Conservation (phyloP, 2,797 vertebrate species). For the Salmo trutta region DNA sequence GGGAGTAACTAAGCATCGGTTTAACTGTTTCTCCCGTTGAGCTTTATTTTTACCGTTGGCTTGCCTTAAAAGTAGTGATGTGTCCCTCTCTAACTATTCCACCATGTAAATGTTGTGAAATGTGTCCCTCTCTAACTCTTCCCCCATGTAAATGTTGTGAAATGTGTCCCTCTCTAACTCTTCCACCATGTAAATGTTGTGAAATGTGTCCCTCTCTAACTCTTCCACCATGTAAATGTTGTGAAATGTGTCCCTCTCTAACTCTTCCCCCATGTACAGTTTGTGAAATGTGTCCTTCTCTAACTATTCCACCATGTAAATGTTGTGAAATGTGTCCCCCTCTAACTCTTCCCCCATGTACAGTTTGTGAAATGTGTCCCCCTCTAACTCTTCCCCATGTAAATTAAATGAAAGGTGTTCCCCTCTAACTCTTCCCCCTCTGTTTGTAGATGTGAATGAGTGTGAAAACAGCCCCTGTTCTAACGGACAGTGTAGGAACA, state of each 20-base stretch:
- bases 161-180: background rate
- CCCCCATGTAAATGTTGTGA: background rate
- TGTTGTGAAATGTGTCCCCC: background rate
- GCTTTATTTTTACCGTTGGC: background rate
- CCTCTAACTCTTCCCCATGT: background rate
- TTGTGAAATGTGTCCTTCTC: too few species aligned
- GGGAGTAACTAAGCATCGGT: background rate
- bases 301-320: background rate
- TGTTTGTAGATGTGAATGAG: conserved; percentile 74
- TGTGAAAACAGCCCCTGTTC: conserved; percentile 75
- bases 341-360: background rate
- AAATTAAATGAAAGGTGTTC: background rate
- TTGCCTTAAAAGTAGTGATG: too few species aligned
- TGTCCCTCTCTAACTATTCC: background rate
- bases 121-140: background rate
- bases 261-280: background rate
- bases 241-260: background rate
- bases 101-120: background rate
- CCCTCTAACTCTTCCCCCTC: background rate
- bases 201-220: background rate
- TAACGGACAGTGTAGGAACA: conserved; percentile 76
- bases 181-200: background rate
- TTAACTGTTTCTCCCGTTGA: background rate
- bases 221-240: background rate
- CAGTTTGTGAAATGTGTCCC: background rate